Conservation (phyloP, 1,140 invertebrate genomes). For the Samia ricini region DNA sequence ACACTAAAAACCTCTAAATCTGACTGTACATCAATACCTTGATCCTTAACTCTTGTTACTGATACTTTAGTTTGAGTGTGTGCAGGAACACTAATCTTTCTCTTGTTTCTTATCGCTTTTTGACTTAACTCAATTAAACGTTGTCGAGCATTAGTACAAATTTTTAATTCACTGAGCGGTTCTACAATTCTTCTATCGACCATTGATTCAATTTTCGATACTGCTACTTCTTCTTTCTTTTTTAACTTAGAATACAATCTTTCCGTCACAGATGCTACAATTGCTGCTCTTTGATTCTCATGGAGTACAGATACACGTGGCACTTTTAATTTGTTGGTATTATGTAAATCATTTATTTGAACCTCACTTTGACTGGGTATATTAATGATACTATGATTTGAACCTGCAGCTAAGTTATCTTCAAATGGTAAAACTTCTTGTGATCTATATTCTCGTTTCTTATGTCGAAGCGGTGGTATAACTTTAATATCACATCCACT, state of each 20-base stretch:
- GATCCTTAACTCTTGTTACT: constrained; percentile 79
- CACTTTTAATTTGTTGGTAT: constrained; percentile 27
- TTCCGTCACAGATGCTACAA: constrained; percentile 83
- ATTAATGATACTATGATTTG: constrained; percentile 25
- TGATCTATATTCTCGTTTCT: constrained; percentile 65
- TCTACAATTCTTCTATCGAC: constrained; percentile 65
- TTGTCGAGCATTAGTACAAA: constrained; percentile 78
- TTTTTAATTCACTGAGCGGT: constrained; percentile 72
- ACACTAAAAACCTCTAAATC: constrained; percentile 68
- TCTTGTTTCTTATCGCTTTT: constrained; percentile 77
- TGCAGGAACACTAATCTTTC: constrained; percentile 77
- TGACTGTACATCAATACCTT: constrained; percentile 72
- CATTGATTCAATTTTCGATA: constrained; percentile 58
- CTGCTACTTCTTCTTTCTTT: constrained; percentile 76
- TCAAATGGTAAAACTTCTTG: constrained; percentile 66
- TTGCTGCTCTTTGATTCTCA: constrained; percentile 79
- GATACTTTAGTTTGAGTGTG: constrained; percentile 80
- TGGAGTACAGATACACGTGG: constrained; percentile 48
- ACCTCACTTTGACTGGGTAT: constrained; percentile 38
- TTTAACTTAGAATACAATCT: constrained; percentile 82
- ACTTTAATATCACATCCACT: constrained; percentile 69
- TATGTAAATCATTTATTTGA: constrained; percentile 34
- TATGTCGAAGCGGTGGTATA: constrained; percentile 54
- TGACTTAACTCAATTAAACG: constrained; percentile 78
- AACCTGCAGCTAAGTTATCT: constrained; percentile 21